Evolutionary conservation across 2,888 invertebrate genomes (phyloP).

Genomic region (Plusia festucae): DNA sequence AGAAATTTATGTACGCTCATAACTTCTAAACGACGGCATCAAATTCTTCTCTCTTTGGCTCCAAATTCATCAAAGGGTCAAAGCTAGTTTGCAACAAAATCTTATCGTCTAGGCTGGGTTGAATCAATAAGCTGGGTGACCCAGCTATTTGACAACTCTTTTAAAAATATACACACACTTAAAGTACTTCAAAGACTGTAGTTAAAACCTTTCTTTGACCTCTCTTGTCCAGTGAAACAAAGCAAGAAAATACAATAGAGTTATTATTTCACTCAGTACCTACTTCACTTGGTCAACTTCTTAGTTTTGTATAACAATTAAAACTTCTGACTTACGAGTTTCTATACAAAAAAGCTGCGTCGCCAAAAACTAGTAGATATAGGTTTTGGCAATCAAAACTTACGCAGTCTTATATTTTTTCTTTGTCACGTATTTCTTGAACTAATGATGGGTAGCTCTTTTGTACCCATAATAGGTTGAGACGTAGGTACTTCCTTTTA

Average conservation of each 20-base stretch:
- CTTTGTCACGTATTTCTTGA: not conserved
- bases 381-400: not conserved
- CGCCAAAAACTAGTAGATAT: constrained; percentile 10
- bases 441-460: constrained; percentile 7
- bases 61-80: too few species aligned
- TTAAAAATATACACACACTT: not conserved
- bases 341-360: constrained; percentile 14
- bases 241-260: constrained; percentile 35
- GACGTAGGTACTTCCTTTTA: constrained; percentile 1
- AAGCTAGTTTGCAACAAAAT: too few species aligned
- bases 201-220: constrained; percentile 14
- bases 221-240: constrained; percentile 23
- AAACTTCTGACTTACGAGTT: constrained; percentile 17
- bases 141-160: too few species aligned
- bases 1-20: too few species aligned
- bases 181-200: constrained; percentile 9
- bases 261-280: constrained; percentile 24
- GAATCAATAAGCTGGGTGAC: too few species aligned
- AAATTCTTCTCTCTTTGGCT: too few species aligned
- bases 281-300: constrained; percentile 14
- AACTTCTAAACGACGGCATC: too few species aligned
- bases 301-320: constrained; percentile 33
- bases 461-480: not conserved
- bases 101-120: too few species aligned
- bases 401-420: not conserved